Conservation (phyloP, 2,888 invertebrate genomes). For the Trachelus stipa region DNA sequence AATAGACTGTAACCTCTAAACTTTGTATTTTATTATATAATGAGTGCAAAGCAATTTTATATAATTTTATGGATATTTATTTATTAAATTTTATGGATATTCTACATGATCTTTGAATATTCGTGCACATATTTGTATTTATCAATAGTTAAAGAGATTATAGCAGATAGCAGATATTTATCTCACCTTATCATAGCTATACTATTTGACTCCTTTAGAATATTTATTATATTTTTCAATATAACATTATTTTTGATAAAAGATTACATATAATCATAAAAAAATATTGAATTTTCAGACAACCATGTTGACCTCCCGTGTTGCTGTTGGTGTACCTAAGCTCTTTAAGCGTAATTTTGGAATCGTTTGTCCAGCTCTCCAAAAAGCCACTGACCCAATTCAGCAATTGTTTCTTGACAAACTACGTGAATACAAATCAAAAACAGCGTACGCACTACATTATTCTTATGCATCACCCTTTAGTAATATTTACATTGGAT, state of each 20-base stretch:
- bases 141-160: not conserved
- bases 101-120: not conserved
- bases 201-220: not conserved
- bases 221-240: not conserved
- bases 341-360: constrained; percentile 75
- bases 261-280: not conserved
- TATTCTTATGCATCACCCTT: not conserved
- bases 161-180: not conserved
- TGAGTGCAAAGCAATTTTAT: not conserved
- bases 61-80: not conserved
- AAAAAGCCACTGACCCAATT: constrained; percentile 87
- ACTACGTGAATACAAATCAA: constrained; percentile 88
- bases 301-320: constrained; percentile 52
- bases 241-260: not conserved
- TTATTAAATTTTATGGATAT: not conserved
- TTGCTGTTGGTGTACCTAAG: constrained; percentile 46
- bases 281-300: not conserved
- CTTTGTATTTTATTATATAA: not conserved
- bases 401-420: constrained; percentile 95
- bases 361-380: constrained; percentile 75
- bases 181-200: not conserved
- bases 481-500: not conserved
- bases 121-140: not conserved
- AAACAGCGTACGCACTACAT: constrained; percentile 79
- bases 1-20: not conserved